These are phyloP conservation scores for Lophochroa leadbeateri DNA, from an alignment of 2,113 vertebrate genomes.

Conservation along the genomic window DNA sequence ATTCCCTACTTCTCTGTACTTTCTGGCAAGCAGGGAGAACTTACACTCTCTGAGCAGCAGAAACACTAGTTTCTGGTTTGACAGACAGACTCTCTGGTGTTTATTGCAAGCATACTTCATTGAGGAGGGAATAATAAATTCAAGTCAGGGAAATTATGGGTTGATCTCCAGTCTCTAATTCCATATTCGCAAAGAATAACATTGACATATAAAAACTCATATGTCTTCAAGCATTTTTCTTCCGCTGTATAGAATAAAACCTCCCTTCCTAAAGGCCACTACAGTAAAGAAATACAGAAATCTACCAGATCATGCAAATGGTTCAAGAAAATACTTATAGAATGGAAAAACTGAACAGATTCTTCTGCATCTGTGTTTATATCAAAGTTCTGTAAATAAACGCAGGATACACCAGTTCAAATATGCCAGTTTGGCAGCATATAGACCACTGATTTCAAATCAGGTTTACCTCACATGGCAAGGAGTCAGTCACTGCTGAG, in stretches of 20 bases:
- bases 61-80: neutral
- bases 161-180: neutral
- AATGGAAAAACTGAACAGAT: slow-evolving; percentile 15
- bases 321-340: neutral
- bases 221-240: neutral
- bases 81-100: neutral
- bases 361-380: slow-evolving; percentile 37
- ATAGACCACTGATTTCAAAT: neutral
- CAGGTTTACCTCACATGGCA: neutral
- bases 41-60: neutral
- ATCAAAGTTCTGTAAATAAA: slow-evolving; percentile 15
- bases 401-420: neutral
- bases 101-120: neutral
- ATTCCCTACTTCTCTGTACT: neutral
- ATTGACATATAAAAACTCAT: neutral
- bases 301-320: neutral
- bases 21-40: neutral
- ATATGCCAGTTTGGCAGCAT: slow-evolving; percentile 8
- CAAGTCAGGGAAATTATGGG: neutral
- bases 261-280: neutral
- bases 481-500: neutral
- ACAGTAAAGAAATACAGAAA: neutral
- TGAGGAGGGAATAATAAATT: neutral
- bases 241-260: neutral
- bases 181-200: neutral